Base-by-base conservation (phyloP, 35 echinoderm and acorn worm species). In the Patiria miniata region DNA sequence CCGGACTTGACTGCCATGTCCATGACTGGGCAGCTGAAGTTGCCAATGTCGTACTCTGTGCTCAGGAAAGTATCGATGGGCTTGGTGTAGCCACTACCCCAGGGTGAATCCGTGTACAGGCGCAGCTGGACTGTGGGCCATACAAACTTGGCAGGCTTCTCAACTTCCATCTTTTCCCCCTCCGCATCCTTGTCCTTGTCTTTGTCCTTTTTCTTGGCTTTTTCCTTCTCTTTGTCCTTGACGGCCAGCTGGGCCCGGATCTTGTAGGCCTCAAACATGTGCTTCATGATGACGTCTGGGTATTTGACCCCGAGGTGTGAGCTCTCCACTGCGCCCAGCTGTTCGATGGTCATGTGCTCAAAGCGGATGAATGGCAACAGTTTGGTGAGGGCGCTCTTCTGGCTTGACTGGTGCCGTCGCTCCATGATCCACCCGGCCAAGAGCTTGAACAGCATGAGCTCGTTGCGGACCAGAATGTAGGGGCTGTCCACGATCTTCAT, bases 231-330 rank as follows among this genome's bases (percentile, higher is more conserved):
- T n/a, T n/a, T n/a, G n/a, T n/a, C n/a, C 19, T 32, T 26, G 65
- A 32, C 34, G 29, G 65, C 65, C 26, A 9, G 21, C 65, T 73
- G 65, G 7, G 65, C 65, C 8, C 19, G 65, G 34, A 10, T 30
- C 65, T 73, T 73, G 65, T 73, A 73, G 26, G 65, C 65, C 0
- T 28, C 26, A 73, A 73, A 73, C 65, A 30, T 73, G 65, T 73
- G n/a, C 26, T 34, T 73, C 26, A 73, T 73, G 65, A 73, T 73
- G 19, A 73, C 14, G 12, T 73, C 65, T 0, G 65, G 65, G 65
- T 73, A 73, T 73, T 73, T 73, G 18, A 30, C 8, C 65, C 65
- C 65, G 2, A 73, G 65, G 2, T 26, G 21, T 8, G 65, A 73
- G 8, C 34, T 73, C n/a, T 73, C 65, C 7, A 73, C 65, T 14